Evolutionary conservation across 2,888 invertebrate genomes (phyloP).

Genomic region (Drosophila dives): DNA sequence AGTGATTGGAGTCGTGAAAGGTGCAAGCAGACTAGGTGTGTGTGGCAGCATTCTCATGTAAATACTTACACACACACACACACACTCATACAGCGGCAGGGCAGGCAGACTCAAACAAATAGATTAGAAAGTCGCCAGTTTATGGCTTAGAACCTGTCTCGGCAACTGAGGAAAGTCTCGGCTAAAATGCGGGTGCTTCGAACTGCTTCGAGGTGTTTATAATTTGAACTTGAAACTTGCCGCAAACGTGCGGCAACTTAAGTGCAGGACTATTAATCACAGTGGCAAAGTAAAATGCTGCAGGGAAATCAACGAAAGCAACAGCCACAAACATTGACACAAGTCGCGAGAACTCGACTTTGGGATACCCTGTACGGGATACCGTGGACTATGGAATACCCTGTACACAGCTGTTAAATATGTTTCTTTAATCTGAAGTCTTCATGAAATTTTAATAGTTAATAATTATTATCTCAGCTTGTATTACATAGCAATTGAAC

Average conservation of each 20-base stretch:
- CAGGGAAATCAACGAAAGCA: slow-evolving; percentile 55
- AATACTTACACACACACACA: slow-evolving; percentile 32
- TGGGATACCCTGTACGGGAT: not conserved
- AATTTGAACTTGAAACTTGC: slow-evolving; percentile 67
- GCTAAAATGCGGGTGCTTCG: not conserved
- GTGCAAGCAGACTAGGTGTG: slow-evolving; percentile 32
- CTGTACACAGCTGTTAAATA: not conserved
- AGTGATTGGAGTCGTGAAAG: slow-evolving; percentile 45
- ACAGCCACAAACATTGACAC: slow-evolving; percentile 14
- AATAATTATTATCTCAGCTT: not conserved
- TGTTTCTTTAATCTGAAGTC: not conserved
- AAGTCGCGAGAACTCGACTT: not conserved
- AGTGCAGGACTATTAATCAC: slow-evolving; percentile 61
- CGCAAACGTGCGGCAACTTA: slow-evolving; percentile 27
- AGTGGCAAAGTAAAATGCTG: slow-evolving; percentile 42
- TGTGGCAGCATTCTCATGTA: slow-evolving; percentile 49
- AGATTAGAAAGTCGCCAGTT: slow-evolving; percentile 59
- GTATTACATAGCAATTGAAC: not conserved
- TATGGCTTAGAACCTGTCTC: slow-evolving; percentile 22
- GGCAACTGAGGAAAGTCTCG: slow-evolving; percentile 17
- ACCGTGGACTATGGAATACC: not conserved
- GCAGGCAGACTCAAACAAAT: slow-evolving; percentile 15
- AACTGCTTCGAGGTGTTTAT: slow-evolving; percentile 57
- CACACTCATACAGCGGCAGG: not conserved
- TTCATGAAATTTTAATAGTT: not conserved